Evolutionary conservation across 1,140 invertebrate species (phyloP).

Genomic region (Papilio aristodemus): DNA sequence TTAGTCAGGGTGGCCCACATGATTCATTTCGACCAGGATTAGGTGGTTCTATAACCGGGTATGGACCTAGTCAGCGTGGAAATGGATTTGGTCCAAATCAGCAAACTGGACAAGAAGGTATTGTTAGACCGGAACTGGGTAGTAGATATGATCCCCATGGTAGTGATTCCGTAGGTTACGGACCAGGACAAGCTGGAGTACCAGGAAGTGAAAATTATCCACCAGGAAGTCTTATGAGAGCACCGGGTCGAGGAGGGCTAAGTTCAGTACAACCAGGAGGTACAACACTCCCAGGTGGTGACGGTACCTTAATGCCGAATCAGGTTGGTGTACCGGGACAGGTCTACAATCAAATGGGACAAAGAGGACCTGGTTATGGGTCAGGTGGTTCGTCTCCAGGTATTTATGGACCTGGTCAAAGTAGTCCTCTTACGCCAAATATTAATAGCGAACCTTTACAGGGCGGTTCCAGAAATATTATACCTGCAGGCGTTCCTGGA

Average conservation of each 20-base stretch:
- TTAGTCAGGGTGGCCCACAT: neutral
- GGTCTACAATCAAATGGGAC: slow-evolving; percentile 15
- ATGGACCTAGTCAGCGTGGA: slow-evolving; percentile 33
- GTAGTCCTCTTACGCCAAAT: slow-evolving; percentile 7
- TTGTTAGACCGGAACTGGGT: slow-evolving; percentile 26
- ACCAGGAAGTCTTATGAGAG: slow-evolving; percentile 26
- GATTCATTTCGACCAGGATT: neutral
- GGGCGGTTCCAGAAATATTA: neutral
- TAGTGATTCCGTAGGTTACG: slow-evolving; percentile 12
- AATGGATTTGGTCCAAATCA: slow-evolving; percentile 21
- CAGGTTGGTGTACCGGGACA: slow-evolving; percentile 22
- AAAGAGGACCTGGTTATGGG: neutral
- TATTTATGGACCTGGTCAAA: slow-evolving; percentile 35
- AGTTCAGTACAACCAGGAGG: neutral
- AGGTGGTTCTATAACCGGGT: neutral
- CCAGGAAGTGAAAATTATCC: slow-evolving; percentile 24
- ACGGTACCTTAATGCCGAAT: slow-evolving; percentile 15
- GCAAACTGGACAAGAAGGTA: neutral
- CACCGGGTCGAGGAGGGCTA: neutral
- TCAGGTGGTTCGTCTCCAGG: neutral
- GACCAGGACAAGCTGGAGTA: slow-evolving; percentile 19
- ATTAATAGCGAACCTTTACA: neutral
- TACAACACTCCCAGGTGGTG: too few species aligned
- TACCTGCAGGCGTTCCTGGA: neutral
- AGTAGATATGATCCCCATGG: slow-evolving; percentile 13